A percentile compares a stretch with the other conserved stretches of the same genome.
Evolutionary conservation across 2,113 vertebrate species (phyloP).

Genomic region (Charina bottae): DNA sequence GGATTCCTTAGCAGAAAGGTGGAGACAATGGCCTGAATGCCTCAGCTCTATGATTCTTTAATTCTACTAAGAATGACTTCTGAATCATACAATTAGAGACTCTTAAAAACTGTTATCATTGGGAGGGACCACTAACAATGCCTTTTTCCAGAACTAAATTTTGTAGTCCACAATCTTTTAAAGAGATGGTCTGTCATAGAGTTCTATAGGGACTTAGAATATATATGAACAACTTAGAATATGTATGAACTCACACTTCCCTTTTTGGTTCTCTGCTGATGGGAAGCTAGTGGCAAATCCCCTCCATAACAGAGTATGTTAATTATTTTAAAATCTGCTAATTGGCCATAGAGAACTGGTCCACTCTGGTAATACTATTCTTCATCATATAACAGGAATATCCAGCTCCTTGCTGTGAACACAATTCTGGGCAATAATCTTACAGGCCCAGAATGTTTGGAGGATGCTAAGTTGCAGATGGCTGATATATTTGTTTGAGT

Average conservation of each 20-base stretch:
- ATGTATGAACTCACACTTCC: not conserved
- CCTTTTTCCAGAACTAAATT: not conserved
- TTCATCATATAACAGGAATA: not conserved
- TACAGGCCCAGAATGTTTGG: not conserved
- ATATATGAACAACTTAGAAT: not conserved
- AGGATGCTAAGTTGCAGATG: not conserved
- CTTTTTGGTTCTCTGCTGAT: not conserved
- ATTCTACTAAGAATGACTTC: not conserved
- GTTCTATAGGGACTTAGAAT: not conserved
- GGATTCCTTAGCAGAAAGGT: not conserved
- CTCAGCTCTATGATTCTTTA: not conserved
- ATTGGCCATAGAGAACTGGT: not conserved
- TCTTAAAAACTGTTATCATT: not conserved
- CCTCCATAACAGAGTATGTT: not conserved
- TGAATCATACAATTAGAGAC: constrained; percentile 10
- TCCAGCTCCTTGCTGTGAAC: not conserved
- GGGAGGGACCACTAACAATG: not conserved
- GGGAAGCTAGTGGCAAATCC: not conserved
- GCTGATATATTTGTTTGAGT: not conserved
- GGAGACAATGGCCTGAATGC: not conserved
- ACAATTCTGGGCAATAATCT: not conserved
- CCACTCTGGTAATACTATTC: not conserved
- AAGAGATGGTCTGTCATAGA: not conserved
- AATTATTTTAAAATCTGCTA: not conserved
- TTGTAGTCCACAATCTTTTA: not conserved